phyloP scores from a whole-genome alignment of 1,140 invertebrate genomes.

The Drosophila bifasciata region DNA sequence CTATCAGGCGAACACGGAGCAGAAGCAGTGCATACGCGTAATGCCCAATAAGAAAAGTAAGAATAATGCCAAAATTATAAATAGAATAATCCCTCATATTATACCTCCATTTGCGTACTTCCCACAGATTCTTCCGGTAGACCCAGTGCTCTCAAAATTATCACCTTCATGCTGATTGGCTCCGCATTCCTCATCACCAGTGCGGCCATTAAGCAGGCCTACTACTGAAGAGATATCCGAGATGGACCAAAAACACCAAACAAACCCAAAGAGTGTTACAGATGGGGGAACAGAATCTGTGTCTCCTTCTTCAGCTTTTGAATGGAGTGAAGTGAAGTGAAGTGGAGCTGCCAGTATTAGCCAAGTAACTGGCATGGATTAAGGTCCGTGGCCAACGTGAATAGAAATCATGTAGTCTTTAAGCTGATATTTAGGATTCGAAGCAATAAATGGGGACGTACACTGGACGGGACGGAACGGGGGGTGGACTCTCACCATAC shows the following conservation, averaged over 20 bases:
- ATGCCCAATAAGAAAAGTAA: slow-evolving; percentile 81
- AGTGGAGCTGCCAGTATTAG: slow-evolving; percentile 54
- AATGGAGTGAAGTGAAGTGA: neutral
- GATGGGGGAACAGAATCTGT: neutral
- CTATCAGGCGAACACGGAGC: slow-evolving; percentile 79
- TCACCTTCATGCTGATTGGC: slow-evolving; percentile 81
- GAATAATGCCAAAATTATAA: too few relatives aligned
- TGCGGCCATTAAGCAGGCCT: slow-evolving; percentile 83
- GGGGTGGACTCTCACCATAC: slow-evolving; percentile 24
- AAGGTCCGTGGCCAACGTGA: slow-evolving; percentile 40
- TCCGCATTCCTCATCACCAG: slow-evolving; percentile 83
- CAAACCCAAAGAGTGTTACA: neutral
- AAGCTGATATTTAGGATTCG: slow-evolving; percentile 56
- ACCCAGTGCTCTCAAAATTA: slow-evolving; percentile 84
- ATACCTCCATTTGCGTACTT: too few relatives aligned
- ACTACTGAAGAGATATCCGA: slow-evolving; percentile 58
- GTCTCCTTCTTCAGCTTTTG: slow-evolving; percentile 4
- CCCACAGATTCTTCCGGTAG: slow-evolving; percentile 83
- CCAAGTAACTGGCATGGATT: slow-evolving; percentile 48
- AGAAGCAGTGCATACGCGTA: slow-evolving; percentile 72
- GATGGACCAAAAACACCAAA: neutral
- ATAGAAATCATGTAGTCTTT: slow-evolving; percentile 55
- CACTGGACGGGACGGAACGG: neutral
- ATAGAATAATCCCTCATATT: too few relatives aligned
- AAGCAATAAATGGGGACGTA: slow-evolving; percentile 63